phyloP scores from a whole-genome alignment of 2,797 vertebrate species.

The Acrocephalus scirpaceus region DNA sequence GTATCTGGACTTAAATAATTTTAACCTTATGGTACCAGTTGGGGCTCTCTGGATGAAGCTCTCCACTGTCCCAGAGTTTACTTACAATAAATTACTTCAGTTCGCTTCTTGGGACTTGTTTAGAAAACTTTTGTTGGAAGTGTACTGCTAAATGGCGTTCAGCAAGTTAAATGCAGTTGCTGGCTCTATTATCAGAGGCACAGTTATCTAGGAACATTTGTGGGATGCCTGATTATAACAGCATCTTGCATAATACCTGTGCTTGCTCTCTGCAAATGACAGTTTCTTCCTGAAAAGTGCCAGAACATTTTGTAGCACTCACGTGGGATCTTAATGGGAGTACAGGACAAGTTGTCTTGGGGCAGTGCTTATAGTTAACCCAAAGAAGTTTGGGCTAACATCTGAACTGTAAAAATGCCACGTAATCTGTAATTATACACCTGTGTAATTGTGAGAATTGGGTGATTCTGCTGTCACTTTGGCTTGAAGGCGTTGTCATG shows the following conservation, averaged over 20 bases:
- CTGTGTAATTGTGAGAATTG: background rate
- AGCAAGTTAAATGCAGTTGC: background rate
- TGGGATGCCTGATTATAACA: background rate
- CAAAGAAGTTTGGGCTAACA: background rate
- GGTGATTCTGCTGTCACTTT: background rate
- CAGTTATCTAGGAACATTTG: background rate
- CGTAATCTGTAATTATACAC: background rate
- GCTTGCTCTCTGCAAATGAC: background rate
- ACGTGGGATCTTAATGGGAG: accelerated
- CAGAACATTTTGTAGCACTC: accelerated
- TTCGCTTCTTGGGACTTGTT: background rate
- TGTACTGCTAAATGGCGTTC: background rate
- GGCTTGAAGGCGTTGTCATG: background rate
- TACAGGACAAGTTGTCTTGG: background rate
- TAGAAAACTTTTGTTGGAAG: background rate
- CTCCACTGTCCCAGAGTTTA: background rate
- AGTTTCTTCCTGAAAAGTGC: background rate
- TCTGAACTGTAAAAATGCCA: background rate
- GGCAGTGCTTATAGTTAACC: background rate
- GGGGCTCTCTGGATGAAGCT: background rate
- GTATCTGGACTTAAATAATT: background rate
- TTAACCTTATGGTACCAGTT: background rate
- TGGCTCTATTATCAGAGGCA: background rate
- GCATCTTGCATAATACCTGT: background rate
- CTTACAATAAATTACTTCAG: background rate